Base-by-base conservation (phyloP, 2,797 vertebrate genomes). In the Clarias pachynema region DNA sequence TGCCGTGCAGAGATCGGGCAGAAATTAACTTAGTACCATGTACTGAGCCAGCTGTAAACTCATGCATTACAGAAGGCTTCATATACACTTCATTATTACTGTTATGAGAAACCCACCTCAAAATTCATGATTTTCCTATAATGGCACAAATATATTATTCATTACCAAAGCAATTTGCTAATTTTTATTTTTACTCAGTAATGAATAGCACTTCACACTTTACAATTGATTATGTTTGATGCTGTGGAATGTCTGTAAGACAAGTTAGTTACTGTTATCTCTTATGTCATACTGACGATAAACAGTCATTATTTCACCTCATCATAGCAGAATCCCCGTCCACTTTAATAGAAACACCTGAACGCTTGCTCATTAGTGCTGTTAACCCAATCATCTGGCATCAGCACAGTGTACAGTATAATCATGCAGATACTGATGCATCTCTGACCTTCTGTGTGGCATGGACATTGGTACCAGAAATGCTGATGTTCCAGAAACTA, bases 1-100 rank as follows among this genome's bases (percentile, higher is more conserved):
- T 69, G 29, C n/a, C 40, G 12, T 83, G 63, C 22, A 81, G 83
- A 75, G 75, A 81, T 85, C 73, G 80, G 68, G 31, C 82, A 88
- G 59, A 73, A 40, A 84, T 80, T 68, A 77, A 84, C 69, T 70
- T 44, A 22, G 62, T 82, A 78, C 60, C 77, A 62, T 40, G 24
- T 5, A 62, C 9, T 16, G 59, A 49, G 82, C 68, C 62, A 73
- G 20, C 70, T 62, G 53, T 31, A 59, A 80, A 29, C 65, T 34
- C 59, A 73, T 53, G 44, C 49, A 78, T 63, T 73, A 73, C 9
- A 78, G 15, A 34, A 60, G 57, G 26, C 10, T 37, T 5, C 29
- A 34, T 70, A 24, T 20, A 24, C 37, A 72, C 22, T 44, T 37
- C 22, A 18, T 37, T 37, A 37, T 37, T 37, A 5, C 34, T 37